These are phyloP conservation scores for Heteromurus nitidus DNA, from an alignment of 2,888 invertebrate species.

Conservation along the genomic window DNA sequence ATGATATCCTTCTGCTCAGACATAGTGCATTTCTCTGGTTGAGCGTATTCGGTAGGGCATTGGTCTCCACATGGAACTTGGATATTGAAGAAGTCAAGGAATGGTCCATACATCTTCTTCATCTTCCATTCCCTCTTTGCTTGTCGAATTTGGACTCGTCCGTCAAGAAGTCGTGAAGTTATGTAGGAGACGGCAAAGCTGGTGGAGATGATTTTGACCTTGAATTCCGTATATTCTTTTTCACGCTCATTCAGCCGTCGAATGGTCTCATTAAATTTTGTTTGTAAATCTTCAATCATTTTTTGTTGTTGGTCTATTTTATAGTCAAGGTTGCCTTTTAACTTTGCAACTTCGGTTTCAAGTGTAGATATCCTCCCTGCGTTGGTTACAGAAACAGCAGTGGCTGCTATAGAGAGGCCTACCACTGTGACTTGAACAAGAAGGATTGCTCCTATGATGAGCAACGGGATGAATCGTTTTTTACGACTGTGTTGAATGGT, in stretches of 20 bases:
- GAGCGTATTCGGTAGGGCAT: constrained; percentile 45
- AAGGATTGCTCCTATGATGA: background rate
- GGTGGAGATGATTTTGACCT: constrained; percentile 10
- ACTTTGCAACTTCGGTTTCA: background rate
- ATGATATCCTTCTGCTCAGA: background rate
- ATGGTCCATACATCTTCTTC: constrained; percentile 2
- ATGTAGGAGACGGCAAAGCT: constrained; percentile 45
- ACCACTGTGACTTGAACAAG: background rate
- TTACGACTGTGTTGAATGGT: background rate
- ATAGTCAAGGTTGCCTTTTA: background rate
- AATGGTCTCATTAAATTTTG: constrained; percentile 21
- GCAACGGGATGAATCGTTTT: background rate
- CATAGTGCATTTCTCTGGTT: constrained; percentile 19
- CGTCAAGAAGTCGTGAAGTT: constrained; percentile 2
- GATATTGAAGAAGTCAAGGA: constrained; percentile 56
- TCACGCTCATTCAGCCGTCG: constrained; percentile 1
- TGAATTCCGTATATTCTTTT: constrained; percentile 45
- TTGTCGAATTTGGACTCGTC: constrained; percentile 20
- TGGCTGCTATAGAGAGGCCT: background rate
- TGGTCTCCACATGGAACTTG: constrained; percentile 49
- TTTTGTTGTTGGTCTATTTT: background rate
- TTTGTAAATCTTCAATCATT: background rate
- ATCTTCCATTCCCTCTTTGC: constrained; percentile 40
- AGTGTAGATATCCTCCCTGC: background rate
- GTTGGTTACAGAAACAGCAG: background rate